Evolutionary conservation across 1,140 invertebrate species (phyloP).

Genomic region (Drosophila watanabei): DNA sequence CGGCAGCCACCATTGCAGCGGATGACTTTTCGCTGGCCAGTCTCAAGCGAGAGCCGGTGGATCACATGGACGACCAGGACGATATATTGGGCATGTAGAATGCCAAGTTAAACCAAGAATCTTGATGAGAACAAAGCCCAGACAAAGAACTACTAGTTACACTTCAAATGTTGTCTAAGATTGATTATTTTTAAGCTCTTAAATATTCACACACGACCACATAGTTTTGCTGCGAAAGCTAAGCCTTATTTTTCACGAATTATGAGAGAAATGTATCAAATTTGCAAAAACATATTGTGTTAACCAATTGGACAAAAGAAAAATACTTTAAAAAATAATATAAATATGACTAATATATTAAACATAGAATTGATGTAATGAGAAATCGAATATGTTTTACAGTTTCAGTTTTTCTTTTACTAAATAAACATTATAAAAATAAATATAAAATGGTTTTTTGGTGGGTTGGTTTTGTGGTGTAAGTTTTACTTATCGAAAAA

Average conservation of each 20-base stretch:
- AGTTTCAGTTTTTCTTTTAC: constrained; percentile 2
- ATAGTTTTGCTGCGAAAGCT: constrained; percentile 12
- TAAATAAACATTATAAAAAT: neutral
- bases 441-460: neutral
- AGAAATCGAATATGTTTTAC: constrained; percentile 11
- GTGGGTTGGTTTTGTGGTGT: neutral
- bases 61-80: constrained; percentile 41
- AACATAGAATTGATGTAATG: constrained; percentile 7
- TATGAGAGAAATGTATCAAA: neutral
- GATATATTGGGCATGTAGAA: constrained; percentile 59
- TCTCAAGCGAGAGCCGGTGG: constrained; percentile 60
- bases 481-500: neutral
- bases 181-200: neutral
- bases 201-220: neutral
- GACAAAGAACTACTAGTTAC: constrained; percentile 7
- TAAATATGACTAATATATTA: neutral
- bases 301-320: neutral
- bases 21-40: constrained; percentile 55
- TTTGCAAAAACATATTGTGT: neutral
- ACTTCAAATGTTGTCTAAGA: neutral
- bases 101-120: constrained; percentile 9
- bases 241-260: neutral
- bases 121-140: constrained; percentile 11
- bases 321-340: neutral
- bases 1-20: constrained; percentile 63